Evolutionary conservation across 2,888 invertebrate genomes (phyloP).

Genomic region (Eristalinus aeneus): DNA sequence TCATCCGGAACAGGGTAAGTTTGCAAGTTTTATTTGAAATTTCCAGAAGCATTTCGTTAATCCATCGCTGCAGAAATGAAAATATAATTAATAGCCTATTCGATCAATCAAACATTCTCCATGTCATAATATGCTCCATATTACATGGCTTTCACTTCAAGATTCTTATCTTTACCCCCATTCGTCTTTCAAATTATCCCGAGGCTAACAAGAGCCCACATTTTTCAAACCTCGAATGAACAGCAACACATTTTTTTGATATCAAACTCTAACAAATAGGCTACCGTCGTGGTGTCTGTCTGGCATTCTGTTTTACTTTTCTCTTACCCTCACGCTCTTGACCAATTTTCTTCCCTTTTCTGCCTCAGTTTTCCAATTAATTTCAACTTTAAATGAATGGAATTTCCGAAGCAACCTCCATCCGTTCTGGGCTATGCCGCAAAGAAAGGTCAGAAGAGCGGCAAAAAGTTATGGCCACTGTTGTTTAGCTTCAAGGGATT

Average conservation of each 20-base stretch:
- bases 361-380: slow-evolving; percentile 62
- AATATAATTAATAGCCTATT: slow-evolving; percentile 25
- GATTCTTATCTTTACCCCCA: not conserved
- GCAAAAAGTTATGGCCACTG: slow-evolving; percentile 36
- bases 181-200: slow-evolving; percentile 38
- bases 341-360: slow-evolving; percentile 30
- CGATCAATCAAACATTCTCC: slow-evolving; percentile 29
- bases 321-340: slow-evolving; percentile 20
- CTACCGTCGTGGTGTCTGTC: not conserved
- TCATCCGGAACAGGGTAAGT: no score
- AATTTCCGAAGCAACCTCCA: slow-evolving; percentile 14
- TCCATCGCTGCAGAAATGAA: not conserved
- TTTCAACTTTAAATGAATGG: slow-evolving; percentile 62
- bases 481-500: slow-evolving; percentile 51
- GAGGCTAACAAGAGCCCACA: slow-evolving; percentile 5
- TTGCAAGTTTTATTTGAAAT: not conserved
- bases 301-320: not conserved
- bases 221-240: slow-evolving; percentile 14
- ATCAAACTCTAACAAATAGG: slow-evolving; percentile 26
- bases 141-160: not conserved
- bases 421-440: no score
- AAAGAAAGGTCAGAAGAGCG: slow-evolving; percentile 26
- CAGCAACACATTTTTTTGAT: slow-evolving; percentile 27
- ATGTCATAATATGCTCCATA: not conserved
- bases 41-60: no score